Conservation (phyloP, 2,888 invertebrate species). For the Anoplius nigerrimus region DNA sequence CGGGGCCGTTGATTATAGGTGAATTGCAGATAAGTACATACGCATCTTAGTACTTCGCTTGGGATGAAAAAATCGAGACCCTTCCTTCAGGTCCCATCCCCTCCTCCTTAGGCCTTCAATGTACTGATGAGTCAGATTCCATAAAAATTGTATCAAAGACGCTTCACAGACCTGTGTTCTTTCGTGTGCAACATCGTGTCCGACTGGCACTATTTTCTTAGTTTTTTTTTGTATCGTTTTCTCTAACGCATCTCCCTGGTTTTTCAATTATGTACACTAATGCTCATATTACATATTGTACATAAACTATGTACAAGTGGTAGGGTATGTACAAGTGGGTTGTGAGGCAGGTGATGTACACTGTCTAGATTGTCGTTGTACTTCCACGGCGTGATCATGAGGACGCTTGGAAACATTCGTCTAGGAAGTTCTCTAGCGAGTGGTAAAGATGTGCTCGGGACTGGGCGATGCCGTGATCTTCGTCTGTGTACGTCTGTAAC, state of each 20-base stretch:
- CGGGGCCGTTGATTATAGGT: slow-evolving; percentile 1
- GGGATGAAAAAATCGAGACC: slow-evolving; percentile 18
- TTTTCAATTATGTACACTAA: slow-evolving; percentile 60
- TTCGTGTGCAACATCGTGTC: slow-evolving; percentile 16
- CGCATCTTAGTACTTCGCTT: slow-evolving; percentile 5
- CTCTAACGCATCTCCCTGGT: neutral
- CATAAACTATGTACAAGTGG: slow-evolving; percentile 69
- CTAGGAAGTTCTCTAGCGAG: slow-evolving; percentile 89
- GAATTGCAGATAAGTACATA: slow-evolving; percentile 18
- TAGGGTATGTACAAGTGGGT: slow-evolving; percentile 52
- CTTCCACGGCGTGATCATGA: slow-evolving; percentile 57
- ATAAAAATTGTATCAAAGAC: slow-evolving; percentile 45
- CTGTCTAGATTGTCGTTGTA: slow-evolving; percentile 45
- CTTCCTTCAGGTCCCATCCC: slow-evolving; percentile 12
- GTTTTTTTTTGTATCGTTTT: too few relatives aligned
- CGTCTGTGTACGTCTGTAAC: slow-evolving; percentile 92
- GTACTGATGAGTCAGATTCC: slow-evolving; percentile 21
- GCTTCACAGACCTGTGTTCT: slow-evolving; percentile 27
- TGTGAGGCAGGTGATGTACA: slow-evolving; percentile 50
- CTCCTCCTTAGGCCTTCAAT: slow-evolving; percentile 46
- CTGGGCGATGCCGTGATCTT: slow-evolving; percentile 90
- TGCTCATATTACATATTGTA: slow-evolving; percentile 70
- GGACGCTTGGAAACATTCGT: slow-evolving; percentile 77
- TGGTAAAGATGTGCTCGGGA: slow-evolving; percentile 93
- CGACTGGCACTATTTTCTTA: slow-evolving; percentile 16